Base-by-base conservation (phyloP, 2,797 vertebrate species). In the Oophaga sylvatica region DNA sequence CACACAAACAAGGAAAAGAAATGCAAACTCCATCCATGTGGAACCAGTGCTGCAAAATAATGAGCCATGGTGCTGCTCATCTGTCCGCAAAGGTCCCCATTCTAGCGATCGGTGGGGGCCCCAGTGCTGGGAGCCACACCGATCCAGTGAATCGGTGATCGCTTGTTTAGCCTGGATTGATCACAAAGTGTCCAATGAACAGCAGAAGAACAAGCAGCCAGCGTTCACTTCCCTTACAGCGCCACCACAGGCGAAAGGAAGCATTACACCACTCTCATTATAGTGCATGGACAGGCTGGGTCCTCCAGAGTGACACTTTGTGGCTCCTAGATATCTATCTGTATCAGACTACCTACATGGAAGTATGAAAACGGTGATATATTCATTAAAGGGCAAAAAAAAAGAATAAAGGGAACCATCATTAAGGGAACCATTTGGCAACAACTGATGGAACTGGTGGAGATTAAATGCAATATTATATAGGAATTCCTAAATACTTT, bases 401-500 rank as follows among this genome's bases (percentile, higher is more conserved):
- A 53, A 53, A 19, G 68, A 3, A 4, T 35, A 7, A 13, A 71
- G 2, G 31, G 6, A 8, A 17, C 1, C 16, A 1, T 11, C 20
- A 71, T 35, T 20, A 73, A 45, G 71, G 35, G 17, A 20, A n/a
- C 45, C n/a, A 16, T 76, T 53, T 76, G 73, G 75, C 81, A 67
- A 60, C 20, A 20, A 41, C 12, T 17, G 19, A 60, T 62, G 77
- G 56, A 76, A 76, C 73, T 12, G 12, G 77, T 9, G 8, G 56
- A 3, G n/a, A 71, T 29, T 70, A 68, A 83, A 57, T 11, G 15
- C 48, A 41, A 15, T 22, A 41, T 57, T 73, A 73, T 60, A 84
- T 62, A 62, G 56, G 56, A 81, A 48, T n/a, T 81, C 60, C 31
- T 62, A 71, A 60, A 75, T 60, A 84, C 57, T 84, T 75, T 70